These are phyloP conservation scores for Drosophila testacea DNA, from an alignment of 2,888 invertebrate genomes.

Conservation along the genomic window DNA sequence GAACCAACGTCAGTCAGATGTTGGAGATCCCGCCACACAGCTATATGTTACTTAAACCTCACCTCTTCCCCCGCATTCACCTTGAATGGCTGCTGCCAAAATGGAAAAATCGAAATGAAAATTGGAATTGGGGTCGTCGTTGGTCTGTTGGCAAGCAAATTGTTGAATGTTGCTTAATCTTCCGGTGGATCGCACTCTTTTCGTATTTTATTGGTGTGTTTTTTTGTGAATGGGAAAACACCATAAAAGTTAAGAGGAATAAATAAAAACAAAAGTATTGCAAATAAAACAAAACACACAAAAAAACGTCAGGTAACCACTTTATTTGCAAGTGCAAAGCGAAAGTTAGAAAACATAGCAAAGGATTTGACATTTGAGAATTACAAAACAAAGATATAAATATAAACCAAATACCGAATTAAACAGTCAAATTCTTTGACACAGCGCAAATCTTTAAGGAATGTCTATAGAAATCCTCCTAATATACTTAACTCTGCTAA, in stretches of 20 bases:
- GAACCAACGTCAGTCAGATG: constrained; percentile 47
- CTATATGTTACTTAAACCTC: not conserved
- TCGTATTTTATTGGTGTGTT: constrained; percentile 31
- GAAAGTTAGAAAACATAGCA: not conserved
- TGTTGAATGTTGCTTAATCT: constrained; percentile 46
- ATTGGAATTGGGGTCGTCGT: constrained; percentile 49
- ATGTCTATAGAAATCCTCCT: not conserved
- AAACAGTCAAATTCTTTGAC: not conserved
- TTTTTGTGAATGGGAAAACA: constrained; percentile 59
- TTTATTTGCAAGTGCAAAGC: not conserved
- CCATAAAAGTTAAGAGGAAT: constrained; percentile 44
- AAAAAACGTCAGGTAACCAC: constrained; percentile 17
- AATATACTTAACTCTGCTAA: not conserved
- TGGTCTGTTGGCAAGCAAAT: constrained; percentile 47
- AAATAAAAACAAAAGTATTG: constrained; percentile 32
- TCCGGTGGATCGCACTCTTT: constrained; percentile 42
- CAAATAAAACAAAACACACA: constrained; percentile 22
- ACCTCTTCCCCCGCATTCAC: constrained; percentile 38
- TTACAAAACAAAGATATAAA: not conserved
- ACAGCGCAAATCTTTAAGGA: not conserved
- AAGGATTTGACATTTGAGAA: not conserved
- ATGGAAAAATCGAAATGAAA: constrained; percentile 46
- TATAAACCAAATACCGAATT: not conserved
- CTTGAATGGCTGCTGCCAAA: constrained; percentile 60
- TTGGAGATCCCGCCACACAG: constrained; percentile 28